These are phyloP conservation scores for Plemyria rubiginata DNA, from an alignment of 2,888 invertebrate species.

Conservation along the genomic window DNA sequence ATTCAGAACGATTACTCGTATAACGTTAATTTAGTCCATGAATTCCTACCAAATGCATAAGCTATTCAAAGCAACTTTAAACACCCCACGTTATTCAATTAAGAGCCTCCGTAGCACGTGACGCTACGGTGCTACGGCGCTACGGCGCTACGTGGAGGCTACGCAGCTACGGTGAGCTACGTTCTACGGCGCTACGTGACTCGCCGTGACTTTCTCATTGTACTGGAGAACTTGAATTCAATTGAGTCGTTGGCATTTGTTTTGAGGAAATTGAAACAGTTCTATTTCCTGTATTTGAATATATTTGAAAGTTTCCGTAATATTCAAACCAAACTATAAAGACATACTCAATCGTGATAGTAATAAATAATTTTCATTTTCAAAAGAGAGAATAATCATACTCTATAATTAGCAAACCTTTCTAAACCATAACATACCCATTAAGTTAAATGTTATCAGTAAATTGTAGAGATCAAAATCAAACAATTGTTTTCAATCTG, in stretches of 20 bases:
- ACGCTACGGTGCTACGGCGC: conserved; percentile 50
- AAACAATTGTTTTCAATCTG: conserved; percentile 45
- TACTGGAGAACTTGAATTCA: conserved; percentile 38
- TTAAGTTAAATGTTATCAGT: conserved; percentile 36
- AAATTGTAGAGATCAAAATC: conserved; percentile 40
- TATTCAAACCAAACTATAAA: too few relatives aligned
- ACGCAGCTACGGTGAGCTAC: conserved; percentile 47
- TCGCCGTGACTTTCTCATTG: conserved; percentile 32
- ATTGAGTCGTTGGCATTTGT: conserved; percentile 32
- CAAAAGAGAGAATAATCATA: too few relatives aligned
- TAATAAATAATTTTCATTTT: too few relatives aligned
- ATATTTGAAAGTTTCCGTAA: background rate
- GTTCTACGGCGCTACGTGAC: conserved; percentile 48
- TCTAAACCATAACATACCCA: conserved; percentile 15
- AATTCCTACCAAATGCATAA: conserved; percentile 1
- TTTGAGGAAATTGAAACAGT: conserved; percentile 29
- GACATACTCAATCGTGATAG: too few relatives aligned
- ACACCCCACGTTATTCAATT: conserved; percentile 60
- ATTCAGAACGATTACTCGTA: background rate
- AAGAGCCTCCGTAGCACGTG: conserved; percentile 66
- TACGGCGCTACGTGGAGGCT: conserved; percentile 42
- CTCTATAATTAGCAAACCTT: conserved; percentile 10
- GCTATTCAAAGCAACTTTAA: conserved; percentile 53
- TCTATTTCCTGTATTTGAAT: conserved; percentile 15
- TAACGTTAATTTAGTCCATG: background rate